Conservation (phyloP, 2,888 invertebrate genomes). For the Papilio protenor region DNA sequence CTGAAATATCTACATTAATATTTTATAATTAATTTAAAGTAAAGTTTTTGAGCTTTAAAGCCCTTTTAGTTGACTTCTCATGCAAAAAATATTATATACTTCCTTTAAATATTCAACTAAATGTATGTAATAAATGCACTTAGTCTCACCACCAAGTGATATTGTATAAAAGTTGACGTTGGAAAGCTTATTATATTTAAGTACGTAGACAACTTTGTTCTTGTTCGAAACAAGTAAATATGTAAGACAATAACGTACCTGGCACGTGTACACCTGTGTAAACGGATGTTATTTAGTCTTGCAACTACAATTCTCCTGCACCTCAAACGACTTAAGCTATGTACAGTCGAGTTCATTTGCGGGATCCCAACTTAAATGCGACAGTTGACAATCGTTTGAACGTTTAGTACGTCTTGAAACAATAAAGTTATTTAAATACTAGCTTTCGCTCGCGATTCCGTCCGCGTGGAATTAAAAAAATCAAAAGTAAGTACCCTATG, state of each 20-base stretch:
- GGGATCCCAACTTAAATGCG: background rate
- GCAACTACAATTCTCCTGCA: constrained; percentile 11
- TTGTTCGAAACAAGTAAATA: background rate
- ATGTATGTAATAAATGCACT: too few species aligned
- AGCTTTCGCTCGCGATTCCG: too few species aligned
- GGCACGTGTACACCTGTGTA: background rate
- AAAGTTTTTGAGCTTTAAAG: too few species aligned
- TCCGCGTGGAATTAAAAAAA: too few species aligned
- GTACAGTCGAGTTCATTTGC: background rate
- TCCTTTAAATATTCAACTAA: too few species aligned
- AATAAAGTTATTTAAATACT: too few species aligned
- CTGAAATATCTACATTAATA: background rate
- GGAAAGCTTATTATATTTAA: background rate
- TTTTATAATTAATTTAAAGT: background rate
- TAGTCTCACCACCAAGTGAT: too few species aligned
- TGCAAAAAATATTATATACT: too few species aligned
- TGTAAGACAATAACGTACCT: constrained; percentile 1
- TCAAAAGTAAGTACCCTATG: too few species aligned
- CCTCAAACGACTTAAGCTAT: background rate
- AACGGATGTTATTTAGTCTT: constrained; percentile 16
- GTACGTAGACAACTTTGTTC: background rate
- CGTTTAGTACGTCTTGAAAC: background rate
- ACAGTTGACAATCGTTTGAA: background rate
- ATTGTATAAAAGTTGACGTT: too few species aligned
- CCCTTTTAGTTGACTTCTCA: too few species aligned